Evolutionary conservation across 2,797 vertebrate species (phyloP).

Genomic region (Eulemur rubriventer): DNA sequence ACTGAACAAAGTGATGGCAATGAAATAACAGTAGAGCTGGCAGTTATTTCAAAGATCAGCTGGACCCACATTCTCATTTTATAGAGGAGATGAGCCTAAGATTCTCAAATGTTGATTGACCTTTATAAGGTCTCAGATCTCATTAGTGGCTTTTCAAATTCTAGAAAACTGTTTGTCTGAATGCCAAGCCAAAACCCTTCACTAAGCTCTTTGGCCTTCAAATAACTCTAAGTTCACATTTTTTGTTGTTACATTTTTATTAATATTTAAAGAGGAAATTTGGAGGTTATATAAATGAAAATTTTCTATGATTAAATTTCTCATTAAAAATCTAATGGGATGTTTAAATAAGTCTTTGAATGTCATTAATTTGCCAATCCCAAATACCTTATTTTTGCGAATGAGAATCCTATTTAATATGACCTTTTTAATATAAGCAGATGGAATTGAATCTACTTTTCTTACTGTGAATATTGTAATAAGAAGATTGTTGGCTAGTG

Average conservation of each 20-base stretch:
- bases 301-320: constrained; percentile 13
- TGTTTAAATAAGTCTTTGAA: constrained; percentile 54
- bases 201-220: constrained; percentile 43
- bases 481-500: not conserved
- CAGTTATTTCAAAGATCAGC: not conserved
- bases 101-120: constrained; percentile 64
- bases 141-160: constrained; percentile 51
- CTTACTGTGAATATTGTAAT: not conserved
- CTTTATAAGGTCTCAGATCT: constrained; percentile 62
- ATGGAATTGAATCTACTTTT: constrained; percentile 32
- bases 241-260: not conserved
- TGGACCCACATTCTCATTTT: not conserved
- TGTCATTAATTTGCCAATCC: constrained; percentile 42
- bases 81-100: not conserved
- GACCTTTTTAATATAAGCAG: constrained; percentile 38
- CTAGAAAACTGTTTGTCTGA: constrained; percentile 21
- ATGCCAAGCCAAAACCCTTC: constrained; percentile 35
- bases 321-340: not conserved
- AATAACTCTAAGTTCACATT: not conserved
- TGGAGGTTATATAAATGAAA: constrained; percentile 29
- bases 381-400: not conserved
- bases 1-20: not conserved
- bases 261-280: constrained; percentile 33
- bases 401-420: constrained; percentile 12
- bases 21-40: not conserved